Evolutionary conservation across 2,888 invertebrate genomes (phyloP).

Genomic region (Protonemura montana): DNA sequence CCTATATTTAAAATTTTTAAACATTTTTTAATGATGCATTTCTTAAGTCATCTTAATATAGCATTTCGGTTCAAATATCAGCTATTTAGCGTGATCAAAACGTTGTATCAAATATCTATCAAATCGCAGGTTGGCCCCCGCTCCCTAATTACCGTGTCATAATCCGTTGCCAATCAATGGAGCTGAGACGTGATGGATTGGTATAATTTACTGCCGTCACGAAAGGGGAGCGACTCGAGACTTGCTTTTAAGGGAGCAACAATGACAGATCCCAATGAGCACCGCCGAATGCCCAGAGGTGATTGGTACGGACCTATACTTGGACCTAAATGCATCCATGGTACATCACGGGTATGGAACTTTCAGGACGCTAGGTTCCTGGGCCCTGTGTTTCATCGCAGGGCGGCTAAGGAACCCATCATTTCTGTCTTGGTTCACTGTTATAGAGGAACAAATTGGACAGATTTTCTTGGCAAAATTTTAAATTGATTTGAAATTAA

Average conservation of each 20-base stretch:
- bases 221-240: neutral
- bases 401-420: too few species aligned
- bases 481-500: too few species aligned
- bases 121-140: neutral
- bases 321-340: too few species aligned
- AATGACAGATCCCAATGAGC: slow-evolving; percentile 8
- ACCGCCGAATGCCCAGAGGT: too few species aligned
- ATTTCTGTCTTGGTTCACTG: too few species aligned
- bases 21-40: neutral
- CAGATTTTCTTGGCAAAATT: too few species aligned
- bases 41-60: neutral
- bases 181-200: slow-evolving; percentile 25
- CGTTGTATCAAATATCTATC: neutral
- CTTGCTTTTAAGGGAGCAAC: neutral
- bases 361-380: too few species aligned
- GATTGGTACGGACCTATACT: too few species aligned
- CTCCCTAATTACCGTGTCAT: slow-evolving; percentile 39
- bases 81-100: neutral
- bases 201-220: slow-evolving; percentile 20
- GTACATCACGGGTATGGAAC: too few species aligned
- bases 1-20: neutral
- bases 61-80: neutral
- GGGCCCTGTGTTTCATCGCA: too few species aligned
- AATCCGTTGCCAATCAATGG: slow-evolving; percentile 13
- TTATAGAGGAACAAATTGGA: too few species aligned